phyloP scores from a whole-genome alignment of 2,797 vertebrate genomes.

The Melanotaenia boesemani region DNA sequence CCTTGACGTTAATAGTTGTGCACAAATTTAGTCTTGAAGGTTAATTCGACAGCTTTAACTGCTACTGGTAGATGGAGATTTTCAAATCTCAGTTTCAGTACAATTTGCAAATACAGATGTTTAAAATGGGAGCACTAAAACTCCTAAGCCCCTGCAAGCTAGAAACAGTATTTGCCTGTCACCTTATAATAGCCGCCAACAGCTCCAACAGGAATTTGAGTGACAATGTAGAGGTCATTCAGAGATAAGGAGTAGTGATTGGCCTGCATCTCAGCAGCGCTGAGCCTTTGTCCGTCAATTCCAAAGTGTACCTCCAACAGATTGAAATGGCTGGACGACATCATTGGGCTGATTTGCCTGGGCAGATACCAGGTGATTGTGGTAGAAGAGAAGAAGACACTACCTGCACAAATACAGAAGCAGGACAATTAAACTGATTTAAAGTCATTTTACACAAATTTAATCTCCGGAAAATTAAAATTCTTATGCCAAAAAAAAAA shows the following conservation, averaged over 20 bases:
- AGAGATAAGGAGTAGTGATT: constrained; percentile 70
- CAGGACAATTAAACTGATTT: too few relatives aligned
- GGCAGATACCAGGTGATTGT: constrained; percentile 85
- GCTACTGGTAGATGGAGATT: too few relatives aligned
- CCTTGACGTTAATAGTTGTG: not conserved
- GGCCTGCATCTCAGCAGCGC: constrained; percentile 64
- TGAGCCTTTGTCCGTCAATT: constrained; percentile 77
- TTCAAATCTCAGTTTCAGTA: not conserved
- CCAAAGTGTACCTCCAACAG: constrained; percentile 80
- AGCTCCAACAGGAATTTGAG: constrained; percentile 84
- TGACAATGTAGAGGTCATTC: constrained; percentile 49
- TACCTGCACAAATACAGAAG: constrained; percentile 64
- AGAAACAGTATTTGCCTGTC: not conserved
- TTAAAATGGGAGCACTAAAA: not conserved
- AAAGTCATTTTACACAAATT: too few relatives aligned
- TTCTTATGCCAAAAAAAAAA: too few relatives aligned
- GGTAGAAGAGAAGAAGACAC: constrained; percentile 62
- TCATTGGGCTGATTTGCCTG: constrained; percentile 67
- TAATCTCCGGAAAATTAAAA: too few relatives aligned
- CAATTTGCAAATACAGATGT: not conserved
- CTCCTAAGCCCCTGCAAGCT: not conserved
- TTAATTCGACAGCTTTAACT: not conserved
- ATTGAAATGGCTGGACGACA: constrained; percentile 60
- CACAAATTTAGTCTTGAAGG: not conserved
- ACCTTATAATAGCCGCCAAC: constrained; percentile 85